These are phyloP conservation scores for Oryzias dopingdopingensis DNA, from an alignment of 2,797 vertebrate species.

Conservation along the genomic window DNA sequence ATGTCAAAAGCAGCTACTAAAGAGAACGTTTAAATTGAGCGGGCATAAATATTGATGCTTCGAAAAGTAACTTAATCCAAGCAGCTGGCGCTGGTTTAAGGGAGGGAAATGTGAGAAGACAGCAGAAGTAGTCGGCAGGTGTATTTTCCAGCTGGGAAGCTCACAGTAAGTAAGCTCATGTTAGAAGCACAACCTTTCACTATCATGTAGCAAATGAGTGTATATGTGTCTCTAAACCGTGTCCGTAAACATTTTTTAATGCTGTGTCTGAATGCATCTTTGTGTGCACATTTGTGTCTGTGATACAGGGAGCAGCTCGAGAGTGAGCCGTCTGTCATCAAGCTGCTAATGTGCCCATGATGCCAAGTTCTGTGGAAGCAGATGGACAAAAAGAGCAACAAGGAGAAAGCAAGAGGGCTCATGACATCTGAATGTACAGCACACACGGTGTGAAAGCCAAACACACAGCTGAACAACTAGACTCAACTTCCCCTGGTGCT, in stretches of 20 bases:
- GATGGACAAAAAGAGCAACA: constrained; percentile 64
- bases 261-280: constrained; percentile 21
- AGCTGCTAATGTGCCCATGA: constrained; percentile 41
- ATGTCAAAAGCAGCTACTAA: background rate
- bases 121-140: constrained; percentile 23
- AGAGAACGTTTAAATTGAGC: constrained; percentile 36
- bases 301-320: constrained; percentile 55
- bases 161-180: constrained; percentile 31
- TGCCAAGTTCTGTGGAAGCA: constrained; percentile 65
- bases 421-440: constrained; percentile 50
- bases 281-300: constrained; percentile 46
- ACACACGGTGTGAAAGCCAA: constrained; percentile 45
- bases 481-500: constrained; percentile 9
- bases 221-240: constrained; percentile 3
- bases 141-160: constrained; percentile 39
- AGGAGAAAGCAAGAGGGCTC: constrained; percentile 48
- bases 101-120: constrained; percentile 43
- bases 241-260: constrained; percentile 29
- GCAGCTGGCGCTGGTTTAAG: constrained; percentile 35
- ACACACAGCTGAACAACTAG: constrained; percentile 26
- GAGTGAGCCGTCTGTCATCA: constrained; percentile 60
- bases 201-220: constrained; percentile 18
- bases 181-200: constrained; percentile 24
- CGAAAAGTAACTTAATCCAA: constrained; percentile 47
- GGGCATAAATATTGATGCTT: constrained; percentile 18